Conservation (phyloP, 2,888 invertebrate genomes). For the Tupiocoris notatus region DNA sequence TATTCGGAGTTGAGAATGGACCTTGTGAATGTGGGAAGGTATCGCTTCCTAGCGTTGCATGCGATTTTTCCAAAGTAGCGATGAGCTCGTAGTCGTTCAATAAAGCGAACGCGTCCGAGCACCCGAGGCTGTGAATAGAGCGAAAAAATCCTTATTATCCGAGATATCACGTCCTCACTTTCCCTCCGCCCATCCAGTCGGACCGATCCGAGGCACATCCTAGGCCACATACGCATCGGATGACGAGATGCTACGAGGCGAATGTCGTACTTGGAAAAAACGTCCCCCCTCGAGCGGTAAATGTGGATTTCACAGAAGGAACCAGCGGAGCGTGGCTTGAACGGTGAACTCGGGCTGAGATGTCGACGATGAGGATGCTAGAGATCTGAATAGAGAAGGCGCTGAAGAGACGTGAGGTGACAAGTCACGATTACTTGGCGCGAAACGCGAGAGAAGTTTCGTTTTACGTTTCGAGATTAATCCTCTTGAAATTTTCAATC, state of each 20-base stretch:
- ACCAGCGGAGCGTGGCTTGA: slow-evolving; percentile 30
- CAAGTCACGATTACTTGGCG: slow-evolving; percentile 19
- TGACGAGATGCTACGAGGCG: neutral
- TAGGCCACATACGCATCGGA: neutral
- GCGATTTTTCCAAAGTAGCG: no score
- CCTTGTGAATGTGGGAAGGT: no score
- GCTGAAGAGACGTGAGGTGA: slow-evolving; percentile 14
- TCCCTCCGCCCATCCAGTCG: neutral
- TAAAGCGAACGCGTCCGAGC: no score
- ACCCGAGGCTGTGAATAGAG: neutral
- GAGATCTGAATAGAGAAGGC: slow-evolving; percentile 24
- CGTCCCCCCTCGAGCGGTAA: neutral
- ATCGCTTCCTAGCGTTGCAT: no score
- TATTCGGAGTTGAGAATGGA: no score
- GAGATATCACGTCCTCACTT: neutral
- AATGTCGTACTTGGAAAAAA: neutral
- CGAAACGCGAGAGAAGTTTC: neutral
- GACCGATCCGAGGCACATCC: neutral
- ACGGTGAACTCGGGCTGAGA: slow-evolving; percentile 1
- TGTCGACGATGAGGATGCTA: neutral
- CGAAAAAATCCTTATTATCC: neutral
- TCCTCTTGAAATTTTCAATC: neutral
- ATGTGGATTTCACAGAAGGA: slow-evolving; percentile 35
- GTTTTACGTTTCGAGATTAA: neutral
- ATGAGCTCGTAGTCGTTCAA: no score